Conservation (phyloP, 2,888 invertebrate genomes). For the Spatulosminthurus flaviceps region DNA sequence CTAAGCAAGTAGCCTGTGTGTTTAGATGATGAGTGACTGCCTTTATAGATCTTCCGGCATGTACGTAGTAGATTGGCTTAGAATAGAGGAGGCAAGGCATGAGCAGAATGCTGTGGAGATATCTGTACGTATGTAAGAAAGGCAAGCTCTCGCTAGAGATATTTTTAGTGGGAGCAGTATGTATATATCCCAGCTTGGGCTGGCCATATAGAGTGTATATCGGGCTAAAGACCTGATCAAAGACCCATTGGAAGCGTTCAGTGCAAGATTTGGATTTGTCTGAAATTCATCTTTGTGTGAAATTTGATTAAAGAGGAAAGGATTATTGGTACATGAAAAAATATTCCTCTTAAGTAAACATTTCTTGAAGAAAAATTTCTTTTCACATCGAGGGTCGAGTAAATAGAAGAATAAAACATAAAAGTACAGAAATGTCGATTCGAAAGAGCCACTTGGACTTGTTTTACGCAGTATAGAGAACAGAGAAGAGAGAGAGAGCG, state of each 20-base stretch:
- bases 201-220: not conserved
- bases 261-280: conserved; percentile 45
- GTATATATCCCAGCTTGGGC: not conserved
- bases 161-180: no score
- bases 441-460: conserved; percentile 41
- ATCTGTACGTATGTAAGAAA: no score
- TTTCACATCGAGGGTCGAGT: conserved; percentile 46
- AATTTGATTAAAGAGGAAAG: conserved; percentile 53
- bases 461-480: conserved; percentile 20
- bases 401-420: conserved; percentile 36
- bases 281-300: conserved; percentile 49
- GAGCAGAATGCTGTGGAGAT: not conserved
- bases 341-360: conserved; percentile 51
- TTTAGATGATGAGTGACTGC: conserved; percentile 25
- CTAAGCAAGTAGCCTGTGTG: not conserved
- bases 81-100: conserved; percentile 1
- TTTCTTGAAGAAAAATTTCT: conserved; percentile 48
- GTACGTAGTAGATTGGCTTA: not conserved
- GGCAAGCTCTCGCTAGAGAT: no score
- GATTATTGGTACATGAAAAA: conserved; percentile 40
- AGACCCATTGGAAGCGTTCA: conserved; percentile 45
- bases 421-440: conserved; percentile 29
- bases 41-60: conserved; percentile 8
- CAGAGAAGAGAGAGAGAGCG: not conserved
- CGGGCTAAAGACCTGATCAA: conserved; percentile 45